Percentiles rank a stretch among this genome's conserved stretches.
Conservation (phyloP, 2,113 vertebrate species). For the Bubalus kerabau region DNA sequence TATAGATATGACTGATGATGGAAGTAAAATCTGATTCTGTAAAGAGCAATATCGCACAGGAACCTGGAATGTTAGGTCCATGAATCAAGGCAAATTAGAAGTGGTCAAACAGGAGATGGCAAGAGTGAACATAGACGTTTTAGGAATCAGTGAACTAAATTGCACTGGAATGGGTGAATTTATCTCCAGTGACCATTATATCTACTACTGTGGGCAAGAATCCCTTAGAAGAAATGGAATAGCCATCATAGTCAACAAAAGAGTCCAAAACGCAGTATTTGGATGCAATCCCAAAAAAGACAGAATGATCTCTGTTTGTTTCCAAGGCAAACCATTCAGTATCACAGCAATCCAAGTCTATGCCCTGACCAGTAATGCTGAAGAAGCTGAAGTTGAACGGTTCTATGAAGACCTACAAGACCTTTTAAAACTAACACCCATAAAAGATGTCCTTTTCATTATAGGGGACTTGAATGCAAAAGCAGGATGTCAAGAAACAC, state of each 20-base stretch:
- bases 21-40: neutral
- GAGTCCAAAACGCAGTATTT: neutral
- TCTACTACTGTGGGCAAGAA: neutral
- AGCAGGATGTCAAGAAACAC: neutral
- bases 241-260: neutral
- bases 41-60: neutral
- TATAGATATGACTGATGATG: neutral
- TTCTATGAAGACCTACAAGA: neutral
- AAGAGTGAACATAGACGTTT: neutral
- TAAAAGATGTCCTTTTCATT: neutral
- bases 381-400: neutral
- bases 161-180: neutral
- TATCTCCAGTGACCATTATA: neutral
- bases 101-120: neutral
- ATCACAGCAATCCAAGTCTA: neutral
- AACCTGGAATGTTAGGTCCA: neutral
- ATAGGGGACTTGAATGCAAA: neutral
- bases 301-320: fast-evolving
- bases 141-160: neutral
- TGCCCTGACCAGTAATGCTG: neutral
- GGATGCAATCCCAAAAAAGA: neutral
- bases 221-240: neutral
- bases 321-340: neutral
- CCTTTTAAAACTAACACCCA: neutral
- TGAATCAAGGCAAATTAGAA: neutral